Base-by-base conservation (phyloP, 2,113 vertebrate genomes). In the Euleptes europaea region DNA sequence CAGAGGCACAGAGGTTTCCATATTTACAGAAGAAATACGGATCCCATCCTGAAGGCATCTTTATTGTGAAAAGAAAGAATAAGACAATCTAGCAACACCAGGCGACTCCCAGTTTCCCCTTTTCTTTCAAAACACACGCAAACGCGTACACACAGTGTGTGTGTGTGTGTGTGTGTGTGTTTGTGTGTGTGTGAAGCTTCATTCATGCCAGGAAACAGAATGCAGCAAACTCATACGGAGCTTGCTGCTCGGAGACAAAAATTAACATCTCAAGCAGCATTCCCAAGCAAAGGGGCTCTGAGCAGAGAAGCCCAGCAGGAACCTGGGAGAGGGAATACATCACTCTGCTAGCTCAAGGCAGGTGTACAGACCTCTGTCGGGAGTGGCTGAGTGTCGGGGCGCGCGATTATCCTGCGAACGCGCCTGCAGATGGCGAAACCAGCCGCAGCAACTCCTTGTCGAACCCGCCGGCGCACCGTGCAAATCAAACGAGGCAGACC, bases 261-360 rank as follows among this genome's bases (percentile, higher is more conserved):
- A 63, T 80, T 63, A 17, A 3, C 28, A 0, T 1, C 15, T 79
- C 67, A 72, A 0, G 5, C 63, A 63, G 3, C 2, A 67, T 44
- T n/a, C 4, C 0, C 0, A n/a, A 63, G 57, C 1, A 0, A 3
- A 6, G 57, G 38, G 70, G 12, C 2, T 1, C 47, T 47, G 71
- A 42, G 10, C 35, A 0, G 0, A 42, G 65, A 13, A 6, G 26
- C 0, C 3, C 10, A 23, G 65, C 4, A 0, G 2, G 47, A 72
- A 0, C 15, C 26, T 26, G 38, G 54, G 40, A n/a, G 17, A 44
- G 21, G 69, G 31, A n/a, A 71, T 31, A 42, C 35, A 38, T 73
- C 49, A 7, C 14, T 70, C 26, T 44, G 0, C 0, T 65, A 66
- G 26, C 67, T 73, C 28, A 47, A 8, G 12, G 28, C 1, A 0